Conservation (phyloP, 2,113 vertebrate species). For the Synodontis membranacea region DNA sequence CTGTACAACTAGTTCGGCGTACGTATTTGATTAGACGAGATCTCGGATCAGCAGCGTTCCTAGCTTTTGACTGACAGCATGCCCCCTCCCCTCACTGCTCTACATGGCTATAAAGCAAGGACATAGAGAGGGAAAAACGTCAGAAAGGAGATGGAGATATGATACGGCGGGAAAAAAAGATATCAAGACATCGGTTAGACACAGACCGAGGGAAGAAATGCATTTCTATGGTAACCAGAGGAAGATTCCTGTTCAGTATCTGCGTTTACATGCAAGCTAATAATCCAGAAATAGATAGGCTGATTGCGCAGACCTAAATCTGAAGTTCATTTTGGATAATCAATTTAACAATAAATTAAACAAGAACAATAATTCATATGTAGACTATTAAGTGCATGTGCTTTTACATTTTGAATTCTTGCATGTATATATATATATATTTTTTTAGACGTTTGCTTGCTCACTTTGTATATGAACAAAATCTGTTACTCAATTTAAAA, state of each 20-base stretch:
- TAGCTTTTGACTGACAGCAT: not conserved
- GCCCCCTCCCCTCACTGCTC: conserved; percentile 25
- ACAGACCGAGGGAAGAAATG: conserved; percentile 64
- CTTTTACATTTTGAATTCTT: not conserved
- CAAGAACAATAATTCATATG: not conserved
- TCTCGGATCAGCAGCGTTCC: conserved; percentile 5
- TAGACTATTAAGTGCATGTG: not conserved
- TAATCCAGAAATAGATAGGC: not conserved
- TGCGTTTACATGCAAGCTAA: not conserved
- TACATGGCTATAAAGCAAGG: conserved; percentile 55
- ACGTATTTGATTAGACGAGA: not conserved
- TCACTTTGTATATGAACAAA: not conserved
- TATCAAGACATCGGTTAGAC: conserved; percentile 60
- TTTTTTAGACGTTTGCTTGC: not conserved
- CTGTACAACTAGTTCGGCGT: not conserved
- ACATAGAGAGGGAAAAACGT: conserved; percentile 32
- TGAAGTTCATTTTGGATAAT: not conserved
- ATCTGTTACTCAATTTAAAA: not conserved
- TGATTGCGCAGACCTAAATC: not conserved
- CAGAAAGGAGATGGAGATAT: not conserved
- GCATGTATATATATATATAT: no score
- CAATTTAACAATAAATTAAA: not conserved
- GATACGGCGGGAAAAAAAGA: conserved; percentile 6
- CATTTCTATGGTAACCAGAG: conserved; percentile 75
- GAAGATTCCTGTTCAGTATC: conserved; percentile 49